Base-by-base conservation (phyloP, 2,113 vertebrate genomes). In the Aptenodytes forsteri region DNA sequence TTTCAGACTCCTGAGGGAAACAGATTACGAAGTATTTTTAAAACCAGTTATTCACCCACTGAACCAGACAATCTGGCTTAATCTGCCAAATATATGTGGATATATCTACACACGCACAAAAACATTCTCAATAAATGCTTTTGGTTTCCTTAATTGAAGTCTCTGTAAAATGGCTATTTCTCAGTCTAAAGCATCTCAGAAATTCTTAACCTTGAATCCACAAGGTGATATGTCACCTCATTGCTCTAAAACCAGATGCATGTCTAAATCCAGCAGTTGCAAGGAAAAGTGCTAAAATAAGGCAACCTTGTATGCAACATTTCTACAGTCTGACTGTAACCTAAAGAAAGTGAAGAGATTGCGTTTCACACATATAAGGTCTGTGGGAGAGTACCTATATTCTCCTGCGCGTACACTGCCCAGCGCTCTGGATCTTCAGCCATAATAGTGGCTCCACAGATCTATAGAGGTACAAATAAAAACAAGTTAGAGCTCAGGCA, bases 41-140 rank as follows among this genome's bases (percentile, higher is more conserved):
- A 87, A 97, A 67, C 1, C 7, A 90, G 67, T 89, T 93, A 70
- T 83, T 93, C 94, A 95, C 72, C 76, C 85, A 78, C 81, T 83
- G 62, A 94, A 89, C 62, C 67, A 85, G 42, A 67, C 40, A 93
- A 84, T 77, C 86, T 93, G 79, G 67, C 84, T 89, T 87, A 52
- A 92, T 81, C 86, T 96, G n/a, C 64, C 58, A 87, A 66, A 89
- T 75, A 30, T 32, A 88, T 8, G 12, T 55, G 13, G 71, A 44
- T 73, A 32, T 50, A 80, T 61, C 79, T 65, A 72, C 36, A 87
- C 27, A 46, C 0, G 2, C 65, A 78, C 42, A 93, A 78, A 75
- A 89, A 30, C 16, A 42, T 20, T 87, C 46, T 54, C n/a, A 27
- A 36, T 64, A 83, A 86, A 89, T 78, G 55, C 16, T 70, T 82